Evolutionary conservation across 2,797 vertebrate genomes (phyloP).

Genomic region (Chiroxiphia lanceolata): DNA sequence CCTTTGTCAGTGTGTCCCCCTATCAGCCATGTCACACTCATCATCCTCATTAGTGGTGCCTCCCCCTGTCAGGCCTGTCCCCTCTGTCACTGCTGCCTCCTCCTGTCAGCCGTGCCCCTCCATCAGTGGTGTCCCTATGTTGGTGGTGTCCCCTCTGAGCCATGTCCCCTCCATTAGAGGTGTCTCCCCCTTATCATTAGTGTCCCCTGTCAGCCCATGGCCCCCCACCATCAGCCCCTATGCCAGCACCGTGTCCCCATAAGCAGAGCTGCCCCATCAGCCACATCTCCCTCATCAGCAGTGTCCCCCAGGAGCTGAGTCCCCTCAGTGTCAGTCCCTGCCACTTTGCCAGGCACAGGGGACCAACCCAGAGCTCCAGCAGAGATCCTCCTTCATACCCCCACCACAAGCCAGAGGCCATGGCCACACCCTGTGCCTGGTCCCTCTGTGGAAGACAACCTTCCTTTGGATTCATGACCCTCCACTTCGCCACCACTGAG

Average conservation of each 20-base stretch:
- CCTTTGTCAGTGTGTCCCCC: neutral
- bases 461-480: accelerated
- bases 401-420: accelerated
- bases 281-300: accelerated
- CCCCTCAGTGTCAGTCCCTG: neutral
- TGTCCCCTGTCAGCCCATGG: neutral
- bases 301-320: neutral
- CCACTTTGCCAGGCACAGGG: accelerated
- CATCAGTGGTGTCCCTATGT: neutral
- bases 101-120: too few relatives aligned
- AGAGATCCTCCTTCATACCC: neutral
- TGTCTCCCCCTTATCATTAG: neutral
- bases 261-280: neutral
- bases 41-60: neutral
- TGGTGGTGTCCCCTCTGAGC: neutral
- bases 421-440: accelerated
- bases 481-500: accelerated
- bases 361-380: neutral
- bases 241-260: neutral
- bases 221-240: neutral
- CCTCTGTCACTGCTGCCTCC: neutral
- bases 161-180: neutral
- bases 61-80: neutral
- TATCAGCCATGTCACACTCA: neutral
- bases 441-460: neutral